A percentile compares a stretch with the other conserved stretches of the same genome.
Evolutionary conservation across 2,888 invertebrate genomes (phyloP).

Genomic region (Meiosimyza platycephala): DNA sequence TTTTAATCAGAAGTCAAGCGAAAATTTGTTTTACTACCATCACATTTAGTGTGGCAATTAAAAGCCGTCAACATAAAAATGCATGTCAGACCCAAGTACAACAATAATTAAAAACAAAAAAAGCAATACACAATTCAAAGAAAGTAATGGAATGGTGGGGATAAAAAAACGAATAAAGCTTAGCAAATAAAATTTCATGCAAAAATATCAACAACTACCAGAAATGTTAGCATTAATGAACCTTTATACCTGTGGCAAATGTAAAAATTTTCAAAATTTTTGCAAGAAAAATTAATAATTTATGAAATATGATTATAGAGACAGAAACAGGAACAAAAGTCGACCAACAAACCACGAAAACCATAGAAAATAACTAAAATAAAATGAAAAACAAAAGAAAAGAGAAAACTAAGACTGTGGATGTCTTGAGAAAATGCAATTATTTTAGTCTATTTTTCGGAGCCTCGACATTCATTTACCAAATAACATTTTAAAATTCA

Average conservation of each 20-base stretch:
- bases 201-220: slow-evolving; percentile 36
- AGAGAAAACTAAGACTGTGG: slow-evolving; percentile 40
- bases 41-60: slow-evolving; percentile 18
- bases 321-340: slow-evolving; percentile 27
- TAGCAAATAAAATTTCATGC: slow-evolving; percentile 24
- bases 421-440: slow-evolving; percentile 59
- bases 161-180: slow-evolving; percentile 39
- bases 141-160: slow-evolving; percentile 20
- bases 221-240: slow-evolving; percentile 38
- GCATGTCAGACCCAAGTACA: slow-evolving; percentile 29
- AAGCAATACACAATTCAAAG: slow-evolving; percentile 39
- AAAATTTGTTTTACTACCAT: slow-evolving; percentile 16
- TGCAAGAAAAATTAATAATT: slow-evolving; percentile 57
- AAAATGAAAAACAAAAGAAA: slow-evolving; percentile 7
- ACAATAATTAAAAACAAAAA: slow-evolving; percentile 58
- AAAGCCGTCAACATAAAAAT: slow-evolving; percentile 20
- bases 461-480: slow-evolving; percentile 33
- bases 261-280: slow-evolving; percentile 44
- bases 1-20: slow-evolving; percentile 3
- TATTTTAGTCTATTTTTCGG: slow-evolving; percentile 46
- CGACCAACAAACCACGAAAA: slow-evolving; percentile 9
- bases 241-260: slow-evolving; percentile 29
- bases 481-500: slow-evolving; percentile 43
- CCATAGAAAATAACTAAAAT: background rate
- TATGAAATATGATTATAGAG: slow-evolving; percentile 48